Evolutionary conservation across 2,113 vertebrate genomes (phyloP).

Genomic region (Crocuta crocuta): DNA sequence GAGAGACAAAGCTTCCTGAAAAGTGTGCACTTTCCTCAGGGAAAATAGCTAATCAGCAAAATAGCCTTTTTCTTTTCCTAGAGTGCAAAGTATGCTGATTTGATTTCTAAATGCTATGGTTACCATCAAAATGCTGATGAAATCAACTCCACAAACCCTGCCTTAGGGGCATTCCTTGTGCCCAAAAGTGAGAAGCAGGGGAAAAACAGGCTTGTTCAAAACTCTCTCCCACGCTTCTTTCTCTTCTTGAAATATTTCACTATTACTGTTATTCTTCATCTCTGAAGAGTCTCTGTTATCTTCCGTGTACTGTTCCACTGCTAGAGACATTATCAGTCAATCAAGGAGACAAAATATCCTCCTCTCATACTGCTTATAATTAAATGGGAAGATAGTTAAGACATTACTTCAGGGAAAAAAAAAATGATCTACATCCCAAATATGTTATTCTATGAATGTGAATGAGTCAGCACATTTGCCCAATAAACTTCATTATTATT

Average conservation of each 20-base stretch:
- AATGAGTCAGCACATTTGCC: neutral
- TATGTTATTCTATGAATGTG: neutral
- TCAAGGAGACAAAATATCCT: neutral
- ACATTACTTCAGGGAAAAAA: neutral
- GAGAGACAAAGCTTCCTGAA: slow-evolving; percentile 57
- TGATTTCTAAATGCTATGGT: slow-evolving; percentile 68
- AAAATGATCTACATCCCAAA: neutral
- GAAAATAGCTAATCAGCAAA: slow-evolving; percentile 75
- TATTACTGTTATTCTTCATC: neutral
- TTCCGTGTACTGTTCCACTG: accelerated
- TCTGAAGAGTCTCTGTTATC: neutral
- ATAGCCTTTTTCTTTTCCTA: slow-evolving; percentile 32
- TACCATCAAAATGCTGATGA: slow-evolving; percentile 67
- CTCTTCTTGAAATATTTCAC: neutral
- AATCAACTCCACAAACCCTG: slow-evolving; percentile 15
- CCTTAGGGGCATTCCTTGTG: neutral
- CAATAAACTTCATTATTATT: neutral
- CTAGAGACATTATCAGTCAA: neutral
- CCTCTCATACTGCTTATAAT: neutral
- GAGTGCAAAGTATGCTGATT: slow-evolving; percentile 53
- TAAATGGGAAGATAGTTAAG: neutral
- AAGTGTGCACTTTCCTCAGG: slow-evolving; percentile 62
- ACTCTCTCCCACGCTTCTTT: neutral
- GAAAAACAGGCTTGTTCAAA: neutral
- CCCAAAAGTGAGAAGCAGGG: neutral